Evolutionary conservation across 2,888 invertebrate species (phyloP).

Genomic region (Gonocerus acuteangulatus): DNA sequence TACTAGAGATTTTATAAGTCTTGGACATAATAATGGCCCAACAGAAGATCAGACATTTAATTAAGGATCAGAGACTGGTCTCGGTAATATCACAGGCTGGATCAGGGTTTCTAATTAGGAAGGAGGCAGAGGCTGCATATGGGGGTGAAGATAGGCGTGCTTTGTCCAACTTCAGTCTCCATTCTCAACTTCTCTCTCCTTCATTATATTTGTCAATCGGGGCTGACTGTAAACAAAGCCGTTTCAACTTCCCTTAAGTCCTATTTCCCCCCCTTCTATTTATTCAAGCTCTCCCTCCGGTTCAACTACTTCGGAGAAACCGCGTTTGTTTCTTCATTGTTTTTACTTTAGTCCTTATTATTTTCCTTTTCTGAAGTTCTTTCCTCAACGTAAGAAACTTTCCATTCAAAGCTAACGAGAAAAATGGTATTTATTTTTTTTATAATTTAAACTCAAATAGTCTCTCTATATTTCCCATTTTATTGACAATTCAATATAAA

Average conservation of each 20-base stretch:
- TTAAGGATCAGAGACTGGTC: background rate
- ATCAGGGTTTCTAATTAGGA: background rate
- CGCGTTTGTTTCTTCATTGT: too few species aligned
- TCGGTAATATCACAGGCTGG: background rate
- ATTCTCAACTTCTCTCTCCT: constrained; percentile 11
- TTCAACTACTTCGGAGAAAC: background rate
- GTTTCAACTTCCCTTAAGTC: constrained; percentile 23
- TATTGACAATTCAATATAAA: too few species aligned
- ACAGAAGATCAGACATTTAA: background rate
- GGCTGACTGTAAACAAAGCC: constrained; percentile 17
- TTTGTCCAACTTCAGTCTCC: background rate
- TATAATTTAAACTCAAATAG: too few species aligned
- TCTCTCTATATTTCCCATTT: too few species aligned
- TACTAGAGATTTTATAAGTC: too few species aligned
- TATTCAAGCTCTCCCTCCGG: background rate
- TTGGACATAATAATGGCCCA: too few species aligned
- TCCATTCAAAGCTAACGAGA: too few species aligned
- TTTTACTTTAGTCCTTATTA: too few species aligned
- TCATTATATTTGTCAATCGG: constrained; percentile 24
- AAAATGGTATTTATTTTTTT: too few species aligned
- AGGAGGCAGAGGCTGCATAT: background rate
- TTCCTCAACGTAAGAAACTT: too few species aligned
- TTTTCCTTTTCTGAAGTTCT: too few species aligned
- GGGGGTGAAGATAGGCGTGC: background rate
- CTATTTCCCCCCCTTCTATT: constrained; percentile 17